A percentile compares a stretch with the other conserved stretches of the same genome.
Conservation (phyloP, 1,140 invertebrate genomes). For the Eciton burchellii region DNA sequence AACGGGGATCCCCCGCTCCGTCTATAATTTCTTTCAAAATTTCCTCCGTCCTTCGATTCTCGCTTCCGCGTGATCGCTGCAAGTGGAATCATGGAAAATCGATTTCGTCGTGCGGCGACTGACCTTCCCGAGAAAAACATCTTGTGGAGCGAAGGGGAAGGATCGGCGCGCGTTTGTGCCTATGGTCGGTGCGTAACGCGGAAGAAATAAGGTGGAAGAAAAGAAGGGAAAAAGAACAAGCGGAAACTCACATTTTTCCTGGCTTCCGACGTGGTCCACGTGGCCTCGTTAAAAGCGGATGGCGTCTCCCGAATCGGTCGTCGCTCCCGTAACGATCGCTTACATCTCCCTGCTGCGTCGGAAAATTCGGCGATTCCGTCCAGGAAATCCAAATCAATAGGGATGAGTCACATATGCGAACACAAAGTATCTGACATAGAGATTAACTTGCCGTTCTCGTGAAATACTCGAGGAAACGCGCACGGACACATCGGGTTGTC, state of each 20-base stretch:
- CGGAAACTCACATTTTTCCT: slow-evolving; percentile 75
- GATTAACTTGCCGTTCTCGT: neutral
- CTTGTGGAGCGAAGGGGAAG: neutral
- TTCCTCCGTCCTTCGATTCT: neutral
- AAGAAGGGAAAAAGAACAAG: neutral
- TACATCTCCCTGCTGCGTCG: neutral
- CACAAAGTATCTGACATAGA: neutral
- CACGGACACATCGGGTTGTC: slow-evolving; percentile 11
- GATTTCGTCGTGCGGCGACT: neutral
- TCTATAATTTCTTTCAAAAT: neutral
- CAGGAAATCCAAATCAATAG: slow-evolving; percentile 4
- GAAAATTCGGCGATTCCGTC: neutral
- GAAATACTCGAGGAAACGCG: neutral
- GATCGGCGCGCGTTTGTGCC: slow-evolving; percentile 2
- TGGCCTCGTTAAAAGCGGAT: slow-evolving; percentile 74
- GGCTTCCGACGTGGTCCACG: slow-evolving; percentile 80
- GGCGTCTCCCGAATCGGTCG: slow-evolving; percentile 26
- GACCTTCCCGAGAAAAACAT: slow-evolving; percentile 33
- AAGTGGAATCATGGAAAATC: neutral
- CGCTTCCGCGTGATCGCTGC: neutral
- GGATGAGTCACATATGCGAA: slow-evolving; percentile 3
- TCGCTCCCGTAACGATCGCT: neutral
- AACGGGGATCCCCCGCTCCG: no score
- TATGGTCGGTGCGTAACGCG: slow-evolving; percentile 1
- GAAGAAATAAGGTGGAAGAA: neutral